These are phyloP conservation scores for Luperina testacea DNA, from an alignment of 2,888 invertebrate species.

Conservation along the genomic window DNA sequence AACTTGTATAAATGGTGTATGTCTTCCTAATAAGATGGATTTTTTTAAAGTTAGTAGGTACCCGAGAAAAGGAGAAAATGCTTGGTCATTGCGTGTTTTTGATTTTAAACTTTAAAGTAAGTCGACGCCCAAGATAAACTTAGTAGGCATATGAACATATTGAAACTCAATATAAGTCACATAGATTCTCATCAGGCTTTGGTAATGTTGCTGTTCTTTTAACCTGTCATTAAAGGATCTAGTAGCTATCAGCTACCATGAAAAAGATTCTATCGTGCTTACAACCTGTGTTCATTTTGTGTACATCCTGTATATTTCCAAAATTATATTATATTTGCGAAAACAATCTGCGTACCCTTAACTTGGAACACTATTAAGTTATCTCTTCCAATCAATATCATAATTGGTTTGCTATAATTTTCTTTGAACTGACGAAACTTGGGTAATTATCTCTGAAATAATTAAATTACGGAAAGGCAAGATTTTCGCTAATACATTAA, in stretches of 20 bases:
- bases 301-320: constrained; percentile 20
- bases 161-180: no score
- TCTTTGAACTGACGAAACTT: constrained; percentile 73
- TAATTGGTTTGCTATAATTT: constrained; percentile 73
- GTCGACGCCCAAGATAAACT: no score
- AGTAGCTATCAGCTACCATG: neutral
- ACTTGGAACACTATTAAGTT: constrained; percentile 64
- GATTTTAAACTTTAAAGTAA: no score
- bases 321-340: constrained; percentile 17
- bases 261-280: neutral
- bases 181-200: neutral
- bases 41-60: no score
- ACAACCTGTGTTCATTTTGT: neutral
- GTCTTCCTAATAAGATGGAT: neutral
- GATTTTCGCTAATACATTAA: constrained; percentile 69
- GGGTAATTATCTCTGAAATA: constrained; percentile 68
- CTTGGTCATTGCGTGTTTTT: neutral
- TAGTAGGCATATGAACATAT: no score
- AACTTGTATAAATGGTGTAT: constrained; percentile 30
- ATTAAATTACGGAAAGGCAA: constrained; percentile 64
- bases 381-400: constrained; percentile 70
- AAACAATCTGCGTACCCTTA: constrained; percentile 32
- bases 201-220: neutral
- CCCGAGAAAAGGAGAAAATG: no score
- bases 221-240: neutral